Percentiles rank a stretch among this genome's conserved stretches.
Conservation (phyloP, 2,113 vertebrate genomes). For the Tetrax tetrax region DNA sequence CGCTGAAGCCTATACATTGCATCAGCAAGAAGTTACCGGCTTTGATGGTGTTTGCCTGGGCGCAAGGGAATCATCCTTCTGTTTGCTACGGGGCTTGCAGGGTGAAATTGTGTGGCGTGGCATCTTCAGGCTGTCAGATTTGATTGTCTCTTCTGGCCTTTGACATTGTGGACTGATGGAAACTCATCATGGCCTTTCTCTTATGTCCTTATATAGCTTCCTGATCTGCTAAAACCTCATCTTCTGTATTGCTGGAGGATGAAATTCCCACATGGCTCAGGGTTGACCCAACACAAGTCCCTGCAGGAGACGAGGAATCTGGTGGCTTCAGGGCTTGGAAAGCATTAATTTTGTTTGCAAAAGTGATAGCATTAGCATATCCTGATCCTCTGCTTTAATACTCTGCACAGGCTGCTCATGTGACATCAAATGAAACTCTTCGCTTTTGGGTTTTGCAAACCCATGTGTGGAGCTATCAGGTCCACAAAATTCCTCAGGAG, state of each 20-base stretch:
- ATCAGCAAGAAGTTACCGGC: slow-evolving; percentile 8
- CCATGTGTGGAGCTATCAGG: neutral
- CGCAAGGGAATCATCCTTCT: neutral
- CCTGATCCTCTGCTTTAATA: neutral
- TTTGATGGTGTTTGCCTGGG: neutral
- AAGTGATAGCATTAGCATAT: slow-evolving; percentile 1
- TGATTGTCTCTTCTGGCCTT: slow-evolving; percentile 1
- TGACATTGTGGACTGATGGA: neutral
- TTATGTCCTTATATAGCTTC: neutral
- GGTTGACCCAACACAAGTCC: neutral
- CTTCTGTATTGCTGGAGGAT: neutral
- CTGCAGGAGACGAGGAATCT: neutral
- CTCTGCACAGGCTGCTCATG: neutral
- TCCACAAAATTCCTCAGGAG: neutral
- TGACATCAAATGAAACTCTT: neutral
- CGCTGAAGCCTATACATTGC: neutral
- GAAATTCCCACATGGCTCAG: neutral
- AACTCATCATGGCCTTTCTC: neutral
- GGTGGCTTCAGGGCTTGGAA: neutral
- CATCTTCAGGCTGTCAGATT: neutral
- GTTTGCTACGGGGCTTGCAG: neutral
- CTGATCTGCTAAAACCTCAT: neutral
- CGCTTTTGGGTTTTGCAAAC: neutral
- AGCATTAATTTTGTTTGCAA: slow-evolving; percentile 17
- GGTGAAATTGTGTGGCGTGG: neutral